Conservation (phyloP, 1,140 invertebrate genomes). For the Leptinotarsa texana region DNA sequence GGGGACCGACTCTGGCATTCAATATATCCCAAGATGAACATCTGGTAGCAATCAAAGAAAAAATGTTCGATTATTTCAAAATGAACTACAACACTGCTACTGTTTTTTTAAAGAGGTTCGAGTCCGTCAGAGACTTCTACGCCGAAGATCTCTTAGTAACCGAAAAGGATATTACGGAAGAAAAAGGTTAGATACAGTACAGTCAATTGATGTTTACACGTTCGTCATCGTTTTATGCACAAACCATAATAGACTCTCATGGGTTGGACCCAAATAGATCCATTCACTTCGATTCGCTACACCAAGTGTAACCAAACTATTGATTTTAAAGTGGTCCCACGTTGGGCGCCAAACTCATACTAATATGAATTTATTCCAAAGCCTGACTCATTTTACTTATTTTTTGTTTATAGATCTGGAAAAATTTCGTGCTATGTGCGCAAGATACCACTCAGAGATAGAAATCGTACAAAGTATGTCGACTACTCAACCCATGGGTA, state of each 20-base stretch:
- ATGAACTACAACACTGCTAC: slow-evolving; percentile 65
- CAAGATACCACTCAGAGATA: slow-evolving; percentile 65
- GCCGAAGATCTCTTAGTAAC: slow-evolving; percentile 69
- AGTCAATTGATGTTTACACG: too few relatives aligned
- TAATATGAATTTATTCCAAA: neutral
- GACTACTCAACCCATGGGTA: slow-evolving; percentile 60
- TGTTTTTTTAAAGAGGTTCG: slow-evolving; percentile 69
- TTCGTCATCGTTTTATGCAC: too few relatives aligned
- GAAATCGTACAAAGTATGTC: slow-evolving; percentile 65
- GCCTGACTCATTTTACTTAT: neutral
- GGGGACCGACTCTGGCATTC: slow-evolving; percentile 65
- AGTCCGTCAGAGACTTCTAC: slow-evolving; percentile 69
- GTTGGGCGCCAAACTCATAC: neutral
- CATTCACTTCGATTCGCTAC: too few relatives aligned
- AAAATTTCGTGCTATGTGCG: slow-evolving; percentile 63
- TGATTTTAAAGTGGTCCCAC: neutral
- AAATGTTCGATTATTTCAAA: slow-evolving; percentile 61
- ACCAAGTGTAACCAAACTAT: too few relatives aligned
- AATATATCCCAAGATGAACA: slow-evolving; percentile 68
- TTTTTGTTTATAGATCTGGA: slow-evolving; percentile 57
- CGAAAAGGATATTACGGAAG: slow-evolving; percentile 57
- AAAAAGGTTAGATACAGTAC: slow-evolving; percentile 39
- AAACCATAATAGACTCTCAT: too few relatives aligned
- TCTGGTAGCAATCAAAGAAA: slow-evolving; percentile 60
- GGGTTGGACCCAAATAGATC: too few relatives aligned